These are phyloP conservation scores for Calephelis nemesis DNA, from an alignment of 1,140 invertebrate genomes.

Conservation along the genomic window DNA sequence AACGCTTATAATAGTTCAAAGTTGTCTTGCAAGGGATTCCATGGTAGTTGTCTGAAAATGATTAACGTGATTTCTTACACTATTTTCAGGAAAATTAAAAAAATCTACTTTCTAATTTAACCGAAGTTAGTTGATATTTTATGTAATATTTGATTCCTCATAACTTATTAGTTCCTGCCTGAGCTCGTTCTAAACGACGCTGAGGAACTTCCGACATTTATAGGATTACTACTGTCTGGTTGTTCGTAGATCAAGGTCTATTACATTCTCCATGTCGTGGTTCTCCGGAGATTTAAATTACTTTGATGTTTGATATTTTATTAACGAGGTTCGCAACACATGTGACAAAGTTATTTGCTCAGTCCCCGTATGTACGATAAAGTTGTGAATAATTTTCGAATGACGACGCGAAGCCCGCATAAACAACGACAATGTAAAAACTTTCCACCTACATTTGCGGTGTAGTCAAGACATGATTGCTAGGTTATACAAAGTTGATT, in stretches of 20 bases:
- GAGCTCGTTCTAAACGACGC: too few species aligned
- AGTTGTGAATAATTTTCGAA: conserved; percentile 14
- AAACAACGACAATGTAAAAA: conserved; percentile 18
- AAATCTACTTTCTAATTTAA: too few species aligned
- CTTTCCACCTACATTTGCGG: conserved; percentile 9
- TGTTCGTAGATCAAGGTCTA: background rate
- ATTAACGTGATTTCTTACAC: too few species aligned
- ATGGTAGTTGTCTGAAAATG: too few species aligned
- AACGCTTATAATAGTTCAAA: too few species aligned
- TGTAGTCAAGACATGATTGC: conserved; percentile 8
- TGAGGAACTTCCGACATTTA: too few species aligned
- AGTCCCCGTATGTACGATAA: conserved; percentile 12
- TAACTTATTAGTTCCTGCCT: too few species aligned
- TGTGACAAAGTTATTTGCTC: conserved; percentile 15
- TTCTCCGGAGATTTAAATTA: conserved; percentile 6
- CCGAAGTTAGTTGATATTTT: too few species aligned
- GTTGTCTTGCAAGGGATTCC: too few species aligned
- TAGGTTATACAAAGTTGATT: background rate
- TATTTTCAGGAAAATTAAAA: too few species aligned
- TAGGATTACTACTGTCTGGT: background rate
- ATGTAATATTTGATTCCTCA: too few species aligned
- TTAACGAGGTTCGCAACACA: conserved; percentile 14
- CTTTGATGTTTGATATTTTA: conserved; percentile 17
- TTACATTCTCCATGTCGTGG: background rate
- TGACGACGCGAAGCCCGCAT: conserved; percentile 4